These are phyloP conservation scores for Tricholaema leucomelas DNA, from an alignment of 2,113 vertebrate species.

Conservation along the genomic window DNA sequence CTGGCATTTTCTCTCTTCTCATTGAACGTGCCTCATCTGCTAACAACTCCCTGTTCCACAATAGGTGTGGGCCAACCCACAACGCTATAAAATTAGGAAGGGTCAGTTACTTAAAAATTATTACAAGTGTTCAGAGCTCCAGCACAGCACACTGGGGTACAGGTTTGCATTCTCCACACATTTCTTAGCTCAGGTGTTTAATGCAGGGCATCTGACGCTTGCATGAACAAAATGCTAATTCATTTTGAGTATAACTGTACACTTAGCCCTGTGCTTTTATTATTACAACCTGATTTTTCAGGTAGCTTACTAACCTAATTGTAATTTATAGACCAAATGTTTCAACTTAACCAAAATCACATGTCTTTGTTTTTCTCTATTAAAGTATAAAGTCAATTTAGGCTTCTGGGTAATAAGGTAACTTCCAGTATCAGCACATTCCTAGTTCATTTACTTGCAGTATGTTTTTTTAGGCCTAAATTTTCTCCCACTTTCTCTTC, in stretches of 20 bases:
- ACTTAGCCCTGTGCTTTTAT: background rate
- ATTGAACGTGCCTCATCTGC: background rate
- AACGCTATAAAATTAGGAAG: background rate
- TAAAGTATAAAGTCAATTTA: constrained; percentile 19
- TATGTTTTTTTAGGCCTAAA: background rate
- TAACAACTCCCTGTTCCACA: background rate
- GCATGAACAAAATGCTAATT: background rate
- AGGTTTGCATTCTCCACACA: background rate
- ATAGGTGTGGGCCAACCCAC: background rate
- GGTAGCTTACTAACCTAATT: constrained; percentile 10
- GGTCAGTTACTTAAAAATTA: background rate
- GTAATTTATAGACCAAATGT: background rate
- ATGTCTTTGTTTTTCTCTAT: background rate
- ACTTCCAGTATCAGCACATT: constrained; percentile 5
- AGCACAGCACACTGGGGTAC: background rate
- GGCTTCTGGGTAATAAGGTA: background rate
- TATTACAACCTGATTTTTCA: background rate
- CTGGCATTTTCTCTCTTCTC: background rate
- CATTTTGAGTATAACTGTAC: background rate
- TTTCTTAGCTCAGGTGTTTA: background rate
- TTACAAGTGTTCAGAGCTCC: background rate
- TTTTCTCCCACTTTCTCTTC: background rate
- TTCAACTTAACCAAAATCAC: background rate
- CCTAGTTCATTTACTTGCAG: background rate
- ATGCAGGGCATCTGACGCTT: background rate